Percentiles rank a stretch among this genome's conserved stretches.
These are phyloP conservation scores for Heliconius nattereri DNA, from an alignment of 1,140 invertebrate species.

Conservation along the genomic window DNA sequence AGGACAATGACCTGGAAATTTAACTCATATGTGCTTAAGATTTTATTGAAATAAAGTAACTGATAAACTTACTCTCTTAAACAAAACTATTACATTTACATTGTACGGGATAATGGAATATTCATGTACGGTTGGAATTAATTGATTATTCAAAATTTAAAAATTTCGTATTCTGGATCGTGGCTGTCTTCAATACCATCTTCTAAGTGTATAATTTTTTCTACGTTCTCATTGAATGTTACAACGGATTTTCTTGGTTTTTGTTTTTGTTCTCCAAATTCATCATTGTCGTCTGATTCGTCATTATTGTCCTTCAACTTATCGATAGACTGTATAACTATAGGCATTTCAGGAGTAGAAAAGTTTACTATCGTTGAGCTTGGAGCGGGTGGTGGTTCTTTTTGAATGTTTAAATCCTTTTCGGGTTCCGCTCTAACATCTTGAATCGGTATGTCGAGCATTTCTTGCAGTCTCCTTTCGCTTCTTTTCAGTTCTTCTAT, in stretches of 20 bases:
- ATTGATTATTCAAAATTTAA: conserved; percentile 54
- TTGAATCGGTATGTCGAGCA: conserved; percentile 53
- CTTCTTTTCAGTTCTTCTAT: conserved; percentile 66
- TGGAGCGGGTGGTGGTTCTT: conserved; percentile 17
- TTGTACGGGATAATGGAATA: not conserved
- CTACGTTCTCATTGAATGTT: conserved; percentile 76
- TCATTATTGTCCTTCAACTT: conserved; percentile 66
- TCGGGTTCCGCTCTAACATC: conserved; percentile 39
- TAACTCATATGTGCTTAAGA: conserved; percentile 10
- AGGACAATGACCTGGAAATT: conserved; percentile 52
- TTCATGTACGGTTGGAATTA: not conserved
- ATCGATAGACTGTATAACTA: conserved; percentile 72
- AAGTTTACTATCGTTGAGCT: conserved; percentile 43
- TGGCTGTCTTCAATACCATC: conserved; percentile 47
- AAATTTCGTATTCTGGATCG: conserved; percentile 53
- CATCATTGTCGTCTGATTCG: conserved; percentile 62
- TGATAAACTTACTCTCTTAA: conserved; percentile 16
- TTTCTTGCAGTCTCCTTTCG: conserved; percentile 69
- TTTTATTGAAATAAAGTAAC: conserved; percentile 30
- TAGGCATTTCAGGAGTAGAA: conserved; percentile 45
- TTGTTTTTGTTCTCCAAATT: conserved; percentile 65
- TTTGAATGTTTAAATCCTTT: conserved; percentile 12
- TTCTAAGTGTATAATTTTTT: conserved; percentile 76
- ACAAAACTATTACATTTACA: not conserved
- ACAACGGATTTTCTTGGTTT: conserved; percentile 70